phyloP scores from a whole-genome alignment of 1,140 invertebrate genomes.

The Panulirus ornatus region DNA sequence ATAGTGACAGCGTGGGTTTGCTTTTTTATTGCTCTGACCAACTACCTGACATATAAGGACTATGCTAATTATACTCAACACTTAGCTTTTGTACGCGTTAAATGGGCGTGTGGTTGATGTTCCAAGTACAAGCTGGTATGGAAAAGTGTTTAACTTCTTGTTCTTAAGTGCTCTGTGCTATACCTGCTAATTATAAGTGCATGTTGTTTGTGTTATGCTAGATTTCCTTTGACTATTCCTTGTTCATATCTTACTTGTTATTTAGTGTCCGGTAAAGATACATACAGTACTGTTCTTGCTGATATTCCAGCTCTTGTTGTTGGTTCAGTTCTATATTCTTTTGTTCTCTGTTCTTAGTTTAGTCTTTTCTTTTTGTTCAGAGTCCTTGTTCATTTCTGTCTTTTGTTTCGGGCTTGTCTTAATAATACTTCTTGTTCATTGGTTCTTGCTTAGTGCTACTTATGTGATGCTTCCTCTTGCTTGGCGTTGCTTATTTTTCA shows the following conservation, averaged over 20 bases:
- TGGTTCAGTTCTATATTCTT: too few species aligned
- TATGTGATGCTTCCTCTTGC: too few species aligned
- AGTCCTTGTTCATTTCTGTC: not conserved
- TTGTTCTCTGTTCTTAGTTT: not conserved
- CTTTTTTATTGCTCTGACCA: constrained; percentile 57
- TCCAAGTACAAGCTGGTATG: not conserved
- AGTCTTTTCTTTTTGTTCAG: not conserved
- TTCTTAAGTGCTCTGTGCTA: not conserved
- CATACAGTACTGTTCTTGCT: too few species aligned
- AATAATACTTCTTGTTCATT: too few species aligned
- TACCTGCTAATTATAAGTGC: not conserved
- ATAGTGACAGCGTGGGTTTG: constrained; percentile 65
- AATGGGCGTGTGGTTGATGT: constrained; percentile 40
- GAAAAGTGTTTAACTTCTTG: not conserved
- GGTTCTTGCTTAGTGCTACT: too few species aligned
- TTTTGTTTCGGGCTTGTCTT: too few species aligned
- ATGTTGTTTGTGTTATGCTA: too few species aligned
- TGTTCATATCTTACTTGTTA: too few species aligned
- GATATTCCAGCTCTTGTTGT: too few species aligned
- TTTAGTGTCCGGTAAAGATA: too few species aligned
- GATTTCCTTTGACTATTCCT: too few species aligned
- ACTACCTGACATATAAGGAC: constrained; percentile 59
- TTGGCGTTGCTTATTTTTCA: too few species aligned
- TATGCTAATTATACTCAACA: constrained; percentile 70
- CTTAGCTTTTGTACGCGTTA: constrained; percentile 71